Evolutionary conservation across 2,797 vertebrate genomes (phyloP).

Genomic region (Serranus cabrilla): DNA sequence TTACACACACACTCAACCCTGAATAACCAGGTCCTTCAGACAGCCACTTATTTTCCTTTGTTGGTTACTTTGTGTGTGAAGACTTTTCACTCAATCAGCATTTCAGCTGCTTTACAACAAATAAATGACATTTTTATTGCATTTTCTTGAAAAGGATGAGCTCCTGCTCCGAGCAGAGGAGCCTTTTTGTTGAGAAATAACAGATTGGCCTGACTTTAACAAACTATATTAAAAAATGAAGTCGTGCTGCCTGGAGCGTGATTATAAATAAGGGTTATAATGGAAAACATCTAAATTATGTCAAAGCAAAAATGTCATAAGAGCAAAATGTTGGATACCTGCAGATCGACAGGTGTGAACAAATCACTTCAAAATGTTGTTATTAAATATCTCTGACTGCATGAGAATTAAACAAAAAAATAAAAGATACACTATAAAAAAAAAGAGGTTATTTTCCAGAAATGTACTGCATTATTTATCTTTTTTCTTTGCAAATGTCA

Average conservation of each 20-base stretch:
- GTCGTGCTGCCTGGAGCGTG: too few species aligned
- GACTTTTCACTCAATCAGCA: slow-evolving; percentile 1
- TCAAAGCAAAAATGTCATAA: not conserved
- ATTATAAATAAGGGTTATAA: not conserved
- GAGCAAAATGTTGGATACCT: too few species aligned
- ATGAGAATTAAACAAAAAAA: too few species aligned
- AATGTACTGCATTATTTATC: too few species aligned
- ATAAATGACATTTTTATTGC: not conserved
- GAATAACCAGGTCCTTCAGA: slow-evolving; percentile 1
- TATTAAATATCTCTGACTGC: too few species aligned
- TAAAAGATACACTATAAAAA: too few species aligned
- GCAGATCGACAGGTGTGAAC: too few species aligned
- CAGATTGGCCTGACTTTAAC: not conserved
- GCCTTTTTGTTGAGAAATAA: not conserved
- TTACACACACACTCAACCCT: not conserved
- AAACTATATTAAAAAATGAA: not conserved
- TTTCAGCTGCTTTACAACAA: slow-evolving; percentile 13
- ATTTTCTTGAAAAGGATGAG: not conserved
- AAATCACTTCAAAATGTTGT: too few species aligned
- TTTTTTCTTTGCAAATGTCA: too few species aligned
- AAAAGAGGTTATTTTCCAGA: too few species aligned
- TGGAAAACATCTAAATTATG: slow-evolving; percentile 2
- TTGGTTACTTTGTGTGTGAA: slow-evolving; percentile 11
- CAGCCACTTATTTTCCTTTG: slow-evolving; percentile 1
- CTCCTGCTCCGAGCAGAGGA: not conserved